Base-by-base conservation (phyloP, 2,888 invertebrate genomes). In the Hirtodrosophila duncani region DNA sequence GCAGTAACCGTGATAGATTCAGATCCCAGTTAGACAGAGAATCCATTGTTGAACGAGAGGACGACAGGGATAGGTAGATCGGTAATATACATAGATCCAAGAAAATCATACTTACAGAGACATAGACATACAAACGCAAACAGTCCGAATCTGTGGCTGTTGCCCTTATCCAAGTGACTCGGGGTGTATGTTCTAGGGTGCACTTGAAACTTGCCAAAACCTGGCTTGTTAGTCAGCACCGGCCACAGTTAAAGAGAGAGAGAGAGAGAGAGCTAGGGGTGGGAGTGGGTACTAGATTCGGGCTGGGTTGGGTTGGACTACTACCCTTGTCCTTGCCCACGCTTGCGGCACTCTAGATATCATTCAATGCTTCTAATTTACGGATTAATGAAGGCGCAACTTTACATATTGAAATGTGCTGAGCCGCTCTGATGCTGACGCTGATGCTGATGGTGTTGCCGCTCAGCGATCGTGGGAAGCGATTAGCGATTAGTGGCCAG, bases 341-440 rank as follows among this genome's bases (percentile, higher is more conserved):
- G n/a, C n/a, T n/a, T n/a, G n/a, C n/a, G 20, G 17, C 51, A 36
- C 34, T 52, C n/a, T n/a, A n/a, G 67, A 65, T 72, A 79, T 64
- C 66, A 61, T 61, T 79, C 60, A 58, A 61, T 66, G 81, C 67
- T 75, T 75, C 67, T 83, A 82, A 72, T 81, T 81, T 79, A 67
- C 62, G 78, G 82, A 83, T 83, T 81, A 81, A 79, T 81, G 67
- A 77, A 70, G 66, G 70, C 81, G 57, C 80, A 81, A 67, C 59
- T 75, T 81, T 74, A 79, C 80, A 81, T 74, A 74, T 77, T 79
- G 82, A 63, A 81, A 58, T 67, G 61, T 11, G 24, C 30, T 20
- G n/a, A 30, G 14, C 17, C 14, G 23, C 9, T 36, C 13, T 17
- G 29, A 29, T 29, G 41, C 16, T 26, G 10, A 17, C 27, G 13